Percentiles rank a stretch among this genome's conserved stretches.
Conservation (phyloP, 2,888 invertebrate genomes). For the Orthosia gracilis region DNA sequence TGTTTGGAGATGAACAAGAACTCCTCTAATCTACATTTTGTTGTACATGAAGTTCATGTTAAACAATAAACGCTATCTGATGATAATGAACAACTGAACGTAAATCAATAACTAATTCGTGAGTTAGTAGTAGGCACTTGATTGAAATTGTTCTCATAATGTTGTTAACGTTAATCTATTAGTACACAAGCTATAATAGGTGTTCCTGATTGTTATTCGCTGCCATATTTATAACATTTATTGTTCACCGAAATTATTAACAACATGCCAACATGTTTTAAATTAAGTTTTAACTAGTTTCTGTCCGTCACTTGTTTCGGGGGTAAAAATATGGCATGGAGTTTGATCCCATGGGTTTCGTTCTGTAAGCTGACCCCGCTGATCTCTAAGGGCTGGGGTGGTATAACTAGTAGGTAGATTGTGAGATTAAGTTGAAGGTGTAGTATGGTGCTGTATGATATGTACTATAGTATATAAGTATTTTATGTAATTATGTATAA, state of each 20-base stretch:
- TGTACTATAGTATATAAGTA: too few relatives aligned
- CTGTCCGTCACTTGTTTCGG: slow-evolving; percentile 29
- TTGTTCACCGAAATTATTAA: slow-evolving; percentile 48
- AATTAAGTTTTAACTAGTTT: slow-evolving; percentile 53
- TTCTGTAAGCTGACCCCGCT: slow-evolving; percentile 24
- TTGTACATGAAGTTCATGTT: neutral
- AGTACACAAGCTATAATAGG: neutral
- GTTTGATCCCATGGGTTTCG: slow-evolving; percentile 36
- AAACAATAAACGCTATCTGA: slow-evolving; percentile 15
- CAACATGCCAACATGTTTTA: slow-evolving; percentile 36
- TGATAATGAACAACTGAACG: slow-evolving; percentile 16
- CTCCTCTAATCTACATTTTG: too few relatives aligned
- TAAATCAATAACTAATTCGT: slow-evolving; percentile 39
- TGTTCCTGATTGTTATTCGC: slow-evolving; percentile 27
- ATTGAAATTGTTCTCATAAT: slow-evolving; percentile 46
- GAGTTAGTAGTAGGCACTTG: slow-evolving; percentile 13
- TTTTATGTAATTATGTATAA: too few relatives aligned
- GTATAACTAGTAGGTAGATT: slow-evolving; percentile 18
- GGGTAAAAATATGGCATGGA: slow-evolving; percentile 39
- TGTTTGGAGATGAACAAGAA: neutral
- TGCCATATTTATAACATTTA: slow-evolving; percentile 27
- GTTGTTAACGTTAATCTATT: slow-evolving; percentile 24
- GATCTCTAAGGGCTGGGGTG: slow-evolving; percentile 15
- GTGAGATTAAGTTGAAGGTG: neutral
- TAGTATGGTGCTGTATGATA: too few relatives aligned